Base-by-base conservation (phyloP, 1,140 invertebrate species). In the Trichonephila inaurata region DNA sequence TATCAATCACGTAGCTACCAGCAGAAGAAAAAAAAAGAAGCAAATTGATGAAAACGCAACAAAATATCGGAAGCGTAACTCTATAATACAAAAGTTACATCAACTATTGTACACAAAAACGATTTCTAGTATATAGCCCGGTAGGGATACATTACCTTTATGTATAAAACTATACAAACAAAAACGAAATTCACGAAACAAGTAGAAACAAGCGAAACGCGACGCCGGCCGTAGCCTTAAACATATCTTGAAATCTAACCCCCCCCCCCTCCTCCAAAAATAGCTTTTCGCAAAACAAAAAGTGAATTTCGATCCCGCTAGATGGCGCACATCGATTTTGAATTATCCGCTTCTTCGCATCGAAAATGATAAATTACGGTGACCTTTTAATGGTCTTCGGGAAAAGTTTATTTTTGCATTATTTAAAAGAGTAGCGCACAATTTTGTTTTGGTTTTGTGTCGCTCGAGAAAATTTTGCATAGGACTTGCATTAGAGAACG, bases 381-480 rank as follows among this genome's bases (percentile, higher is more conserved):
- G 85, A 86, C 82, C 82, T 92, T 92, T 87, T 92, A 92, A 92
- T 87, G 91, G 85, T 86, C 83, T 92, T 77, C 60, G 21, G 64
- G 82, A 77, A 92, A 92, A 92, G 60, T 92, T 87, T 87, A 92
- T 92, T 92, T 92, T 92, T 72, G 91, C 82, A 87, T 92, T 92
- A 87, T 92, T 92, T 92, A 40, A 85, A 92, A 87, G 64, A 72
- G 44, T 21, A 83, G 19, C 82, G 51, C n/a, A 5, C 51, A 87
- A 83, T 44, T 92, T 92, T 92, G 83, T 91, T 91, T 91, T 91
- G 60, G n/a, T 24, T 51, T 33, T 58, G 66, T 69, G 72, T 60
- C 77, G 51, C 28, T 21, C 16, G 83, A 33, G 82, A 60, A 77
- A 77, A 86, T 87, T 92, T 92, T 87, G 82, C 82, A 87, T 72